Evolutionary conservation across 2,113 vertebrate genomes (phyloP).

Genomic region (Daubentonia madagascariensis): DNA sequence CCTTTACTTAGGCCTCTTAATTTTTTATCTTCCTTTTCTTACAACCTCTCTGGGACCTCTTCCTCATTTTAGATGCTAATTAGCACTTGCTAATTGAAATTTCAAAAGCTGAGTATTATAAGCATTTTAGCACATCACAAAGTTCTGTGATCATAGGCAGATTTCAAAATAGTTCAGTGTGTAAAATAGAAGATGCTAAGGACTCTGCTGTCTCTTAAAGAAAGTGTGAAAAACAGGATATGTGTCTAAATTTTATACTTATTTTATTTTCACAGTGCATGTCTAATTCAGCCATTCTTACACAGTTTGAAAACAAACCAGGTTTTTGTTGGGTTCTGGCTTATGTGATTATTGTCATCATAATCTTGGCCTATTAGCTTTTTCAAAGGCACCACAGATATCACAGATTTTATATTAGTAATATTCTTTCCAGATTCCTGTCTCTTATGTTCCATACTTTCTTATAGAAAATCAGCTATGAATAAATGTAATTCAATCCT

Average conservation of each 20-base stretch:
- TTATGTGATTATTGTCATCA: neutral
- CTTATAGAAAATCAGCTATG: neutral
- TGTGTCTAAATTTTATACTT: constrained; percentile 61
- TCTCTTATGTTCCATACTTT: neutral
- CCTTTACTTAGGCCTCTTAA: neutral
- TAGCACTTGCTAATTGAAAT: constrained; percentile 70
- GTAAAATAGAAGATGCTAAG: constrained; percentile 58
- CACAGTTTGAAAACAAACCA: constrained; percentile 65
- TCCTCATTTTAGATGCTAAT: constrained; percentile 62
- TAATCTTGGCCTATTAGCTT: neutral
- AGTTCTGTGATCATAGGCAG: constrained; percentile 65
- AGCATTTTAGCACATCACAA: constrained; percentile 48
- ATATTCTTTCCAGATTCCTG: neutral
- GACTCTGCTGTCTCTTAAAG: constrained; percentile 52
- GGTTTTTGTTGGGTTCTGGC: neutral
- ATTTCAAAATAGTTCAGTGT: constrained; percentile 67
- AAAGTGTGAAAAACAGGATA: constrained; percentile 65
- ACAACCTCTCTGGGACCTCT: constrained; percentile 2
- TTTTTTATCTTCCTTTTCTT: neutral
- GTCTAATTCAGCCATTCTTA: constrained; percentile 48
- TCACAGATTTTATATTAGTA: neutral
- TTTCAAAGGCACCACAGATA: neutral
- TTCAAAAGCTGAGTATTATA: constrained; percentile 58
- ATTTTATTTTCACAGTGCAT: constrained; percentile 61
- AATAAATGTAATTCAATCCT: neutral